Base-by-base conservation (phyloP, 2,888 invertebrate genomes). In the Heliconius aoede region DNA sequence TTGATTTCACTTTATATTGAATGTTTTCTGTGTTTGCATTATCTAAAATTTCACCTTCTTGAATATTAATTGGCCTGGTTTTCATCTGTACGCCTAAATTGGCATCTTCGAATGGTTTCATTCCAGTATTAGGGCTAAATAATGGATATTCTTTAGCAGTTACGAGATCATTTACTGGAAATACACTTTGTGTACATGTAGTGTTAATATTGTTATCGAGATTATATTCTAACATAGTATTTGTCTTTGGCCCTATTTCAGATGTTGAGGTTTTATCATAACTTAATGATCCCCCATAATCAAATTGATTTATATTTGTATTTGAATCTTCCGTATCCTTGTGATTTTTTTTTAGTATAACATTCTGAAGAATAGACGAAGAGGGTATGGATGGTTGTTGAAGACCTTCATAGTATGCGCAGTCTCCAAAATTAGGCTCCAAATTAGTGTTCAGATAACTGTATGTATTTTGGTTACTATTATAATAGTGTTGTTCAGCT, bases 401-500 rank as follows among this genome's bases (percentile, higher is more conserved):
- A 13, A 24, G 13, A 24, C 30, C 36, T 32, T n/a, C 32, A 24
- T 32, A 64, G 36, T 64, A 64, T n/a, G n/a, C 32, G 40, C 36
- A 24, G 3, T 36, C 8, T 15, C 15, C n/a, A 36, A 30, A 36
- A 40, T 65, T 65, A 8, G 5, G 24, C 15, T 65, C 65, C 24
- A 65, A 40, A 5, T 64, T 32, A n/a, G 32, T 64, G 40, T 72
- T 71, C 51, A 69, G 68, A 55, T 28, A 40, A 9, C 60, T 61
- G 13, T 69, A 69, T 65, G 76, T 65, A 36, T 71, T 61, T 58
- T 78, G 74, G 24, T 69, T 76, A 65, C 64, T 64, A 76, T 76
- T 72, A 74, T 78, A 77, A 62, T 76, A 67, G 26, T 74, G 67
- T 28, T 67, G 60, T 61, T 71, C 71, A 69, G 69, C 46, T 69